A percentile compares a stretch with the other conserved stretches of the same genome.
These are phyloP conservation scores for Axis porcinus DNA, from an alignment of 2,113 vertebrate genomes.

Conservation along the genomic window DNA sequence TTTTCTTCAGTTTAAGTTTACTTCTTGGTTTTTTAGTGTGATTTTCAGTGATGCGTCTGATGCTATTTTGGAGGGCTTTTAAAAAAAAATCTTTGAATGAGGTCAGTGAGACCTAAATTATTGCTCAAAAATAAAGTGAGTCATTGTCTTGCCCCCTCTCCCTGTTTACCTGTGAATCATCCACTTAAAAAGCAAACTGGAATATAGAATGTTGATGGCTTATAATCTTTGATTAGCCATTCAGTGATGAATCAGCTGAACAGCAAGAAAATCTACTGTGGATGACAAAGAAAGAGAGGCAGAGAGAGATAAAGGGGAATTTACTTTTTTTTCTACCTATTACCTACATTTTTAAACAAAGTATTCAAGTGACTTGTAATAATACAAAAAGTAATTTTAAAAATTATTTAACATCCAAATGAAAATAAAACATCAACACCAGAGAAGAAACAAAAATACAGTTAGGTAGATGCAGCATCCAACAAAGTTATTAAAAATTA, in stretches of 20 bases:
- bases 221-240: neutral
- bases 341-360: neutral
- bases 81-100: neutral
- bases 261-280: neutral
- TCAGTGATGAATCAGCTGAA: neutral
- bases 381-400: neutral
- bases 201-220: neutral
- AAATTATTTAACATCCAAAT: neutral
- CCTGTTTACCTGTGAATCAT: neutral
- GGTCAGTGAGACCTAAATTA: neutral
- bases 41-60: neutral
- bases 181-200: neutral
- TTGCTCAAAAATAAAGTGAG: neutral
- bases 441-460: neutral
- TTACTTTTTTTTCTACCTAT: neutral
- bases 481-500: conserved; percentile 17
- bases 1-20: neutral
- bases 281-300: neutral
- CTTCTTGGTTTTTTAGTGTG: neutral
- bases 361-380: neutral
- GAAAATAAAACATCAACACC: conserved; percentile 11
- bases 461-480: neutral
- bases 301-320: neutral
- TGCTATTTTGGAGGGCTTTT: neutral
- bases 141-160: neutral